A percentile compares a stretch with the other conserved stretches of the same genome.
Conservation (phyloP, 2,797 vertebrate genomes). For the Melanotaenia pygmaea region DNA sequence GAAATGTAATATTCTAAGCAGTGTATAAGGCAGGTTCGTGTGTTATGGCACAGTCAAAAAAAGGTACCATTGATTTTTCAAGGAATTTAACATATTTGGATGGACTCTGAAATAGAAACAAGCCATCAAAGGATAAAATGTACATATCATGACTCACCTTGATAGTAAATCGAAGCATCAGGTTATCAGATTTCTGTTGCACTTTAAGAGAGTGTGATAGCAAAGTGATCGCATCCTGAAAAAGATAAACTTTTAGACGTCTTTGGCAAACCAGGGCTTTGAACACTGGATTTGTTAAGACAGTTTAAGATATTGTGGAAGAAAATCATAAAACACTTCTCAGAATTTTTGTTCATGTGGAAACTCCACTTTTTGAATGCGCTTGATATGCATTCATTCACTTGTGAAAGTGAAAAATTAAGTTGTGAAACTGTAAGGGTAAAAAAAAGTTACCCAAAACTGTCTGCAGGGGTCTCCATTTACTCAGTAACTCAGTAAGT, state of each 20-base stretch:
- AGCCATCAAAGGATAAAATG: background rate
- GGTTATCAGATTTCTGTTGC: constrained; percentile 86
- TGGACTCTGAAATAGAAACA: constrained; percentile 13
- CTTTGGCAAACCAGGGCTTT: background rate
- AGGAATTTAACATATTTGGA: background rate
- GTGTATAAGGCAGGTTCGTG: background rate
- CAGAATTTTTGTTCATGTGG: background rate
- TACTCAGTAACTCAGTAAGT: constrained; percentile 64
- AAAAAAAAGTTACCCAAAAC: constrained; percentile 44
- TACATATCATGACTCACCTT: constrained; percentile 80
- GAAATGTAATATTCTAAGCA: background rate
- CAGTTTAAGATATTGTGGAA: too few species aligned
- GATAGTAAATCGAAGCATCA: constrained; percentile 85
- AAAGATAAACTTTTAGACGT: constrained; percentile 13
- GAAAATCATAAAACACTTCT: too few species aligned
- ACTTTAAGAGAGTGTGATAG: constrained; percentile 85
- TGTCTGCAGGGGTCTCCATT: constrained; percentile 83
- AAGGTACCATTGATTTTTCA: background rate
- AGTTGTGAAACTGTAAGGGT: background rate
- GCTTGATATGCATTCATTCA: background rate
- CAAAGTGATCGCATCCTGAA: constrained; percentile 90
- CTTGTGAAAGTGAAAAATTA: background rate
- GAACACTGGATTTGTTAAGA: background rate
- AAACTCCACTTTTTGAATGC: background rate
- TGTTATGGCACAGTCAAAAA: background rate